These are phyloP conservation scores for Cyrtonyx montezumae DNA, from an alignment of 2,113 vertebrate species.

Conservation along the genomic window DNA sequence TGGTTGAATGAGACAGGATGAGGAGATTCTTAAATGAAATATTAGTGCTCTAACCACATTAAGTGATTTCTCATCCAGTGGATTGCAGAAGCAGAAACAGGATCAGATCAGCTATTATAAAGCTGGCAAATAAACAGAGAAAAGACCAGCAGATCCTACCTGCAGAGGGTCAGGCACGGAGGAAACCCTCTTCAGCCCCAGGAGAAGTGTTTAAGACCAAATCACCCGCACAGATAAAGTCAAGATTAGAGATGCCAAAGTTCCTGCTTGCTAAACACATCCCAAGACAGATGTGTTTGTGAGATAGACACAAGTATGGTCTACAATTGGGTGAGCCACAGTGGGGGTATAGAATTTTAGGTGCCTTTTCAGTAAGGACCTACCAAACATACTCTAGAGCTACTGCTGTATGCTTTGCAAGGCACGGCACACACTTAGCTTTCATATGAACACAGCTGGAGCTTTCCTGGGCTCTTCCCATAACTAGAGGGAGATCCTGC, in stretches of 20 bases:
- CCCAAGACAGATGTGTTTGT: not conserved
- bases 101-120: slow-evolving; percentile 34
- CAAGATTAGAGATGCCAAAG: slow-evolving; percentile 63
- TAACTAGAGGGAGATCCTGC: not conserved
- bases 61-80: not conserved
- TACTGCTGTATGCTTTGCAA: not conserved
- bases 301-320: not conserved
- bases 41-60: slow-evolving; percentile 6
- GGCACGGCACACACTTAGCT: not conserved
- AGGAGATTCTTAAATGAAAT: not conserved
- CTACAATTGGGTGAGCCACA: not conserved
- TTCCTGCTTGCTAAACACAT: slow-evolving; percentile 1
- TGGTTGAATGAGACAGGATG: rapidly evolving
- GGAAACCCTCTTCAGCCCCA: not conserved
- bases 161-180: not conserved
- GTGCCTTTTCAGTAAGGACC: not conserved
- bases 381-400: not conserved
- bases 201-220: not conserved
- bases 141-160: slow-evolving; percentile 32
- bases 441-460: not conserved
- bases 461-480: not conserved
- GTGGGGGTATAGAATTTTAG: not conserved
- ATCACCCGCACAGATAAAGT: not conserved
- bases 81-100: slow-evolving; percentile 48
- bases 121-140: slow-evolving; percentile 46